These are phyloP conservation scores for Lipotes vexillifer DNA, from an alignment of 2,113 vertebrate species.

Conservation along the genomic window DNA sequence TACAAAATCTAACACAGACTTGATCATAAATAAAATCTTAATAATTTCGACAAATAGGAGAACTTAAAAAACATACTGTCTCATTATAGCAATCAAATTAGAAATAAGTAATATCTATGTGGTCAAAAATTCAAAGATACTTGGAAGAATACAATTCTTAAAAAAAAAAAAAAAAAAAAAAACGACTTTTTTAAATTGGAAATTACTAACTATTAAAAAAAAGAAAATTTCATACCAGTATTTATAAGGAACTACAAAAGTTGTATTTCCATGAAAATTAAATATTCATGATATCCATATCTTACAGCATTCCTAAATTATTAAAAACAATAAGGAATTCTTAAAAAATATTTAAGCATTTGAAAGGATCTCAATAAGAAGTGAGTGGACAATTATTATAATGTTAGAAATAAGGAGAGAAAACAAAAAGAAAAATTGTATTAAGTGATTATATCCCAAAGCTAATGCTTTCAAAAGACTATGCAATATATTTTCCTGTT, in stretches of 20 bases:
- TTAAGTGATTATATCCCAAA: not conserved
- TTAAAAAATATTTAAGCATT: no score
- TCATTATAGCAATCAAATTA: not conserved
- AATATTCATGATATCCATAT: no score
- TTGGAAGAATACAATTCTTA: not conserved
- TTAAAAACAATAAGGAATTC: no score
- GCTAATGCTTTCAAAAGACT: not conserved
- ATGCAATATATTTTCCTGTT: not conserved
- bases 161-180: not conserved
- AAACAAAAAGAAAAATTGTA: not conserved
- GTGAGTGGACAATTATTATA: not conserved
- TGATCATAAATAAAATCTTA: not conserved
- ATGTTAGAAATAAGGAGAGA: not conserved
- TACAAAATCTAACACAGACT: not conserved
- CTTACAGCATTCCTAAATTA: no score
- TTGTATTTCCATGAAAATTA: no score
- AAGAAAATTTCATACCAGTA: not conserved
- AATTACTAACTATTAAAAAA: not conserved
- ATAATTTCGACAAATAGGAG: not conserved
- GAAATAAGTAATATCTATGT: not conserved
- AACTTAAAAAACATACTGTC: not conserved
- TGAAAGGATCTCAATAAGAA: no score
- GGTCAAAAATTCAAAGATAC: not conserved
- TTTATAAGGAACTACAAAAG: no score
- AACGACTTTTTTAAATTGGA: not conserved